Base-by-base conservation (phyloP, 1,140 invertebrate genomes). In the Pteromalus puparum region DNA sequence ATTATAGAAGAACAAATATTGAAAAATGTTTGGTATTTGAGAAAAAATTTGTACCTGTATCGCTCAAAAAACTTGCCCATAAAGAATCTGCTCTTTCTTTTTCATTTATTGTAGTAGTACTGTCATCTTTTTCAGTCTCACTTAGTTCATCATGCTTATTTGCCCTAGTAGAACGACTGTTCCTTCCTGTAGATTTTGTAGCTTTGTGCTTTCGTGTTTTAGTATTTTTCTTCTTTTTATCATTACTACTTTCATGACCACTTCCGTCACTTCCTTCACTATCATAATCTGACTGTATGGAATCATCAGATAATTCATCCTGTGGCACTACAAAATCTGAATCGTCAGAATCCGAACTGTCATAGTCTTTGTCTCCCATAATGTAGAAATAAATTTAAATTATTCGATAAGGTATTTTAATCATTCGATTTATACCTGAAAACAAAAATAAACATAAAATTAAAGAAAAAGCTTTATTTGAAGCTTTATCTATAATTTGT, bases 41-140 rank as follows among this genome's bases (percentile, higher is more conserved):
- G 1, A 61, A 61, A 61, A 48, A 1, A 61, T 6, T 75, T 30
- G 93, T 93, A 90, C 95, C 94, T 81, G 96, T 95, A 89, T 96
- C 95, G 89, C 95, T 95, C 89, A 96, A 94, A 89, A 97, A 97
- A 90, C 95, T 95, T 12, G 96, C 95, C 96, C 96, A 97, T 1
- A 97, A 90, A 86, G 95, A 94, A 89, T 96, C 96, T 81, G 95
- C 95, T 88, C 93, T 93, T 86, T 96, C 95, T 87, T 96, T 96
- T 86, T 96, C 94, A 74, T 94, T 88, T 95, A 95, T 76, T 95
- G 93, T 3, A 65, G 83, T 81, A 65, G 72, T 82, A 84, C 34
- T 53, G 68, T 72, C 73, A 76, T 28, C 68, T 28, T 65, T 76
- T 42, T 80, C 42, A 87, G 82, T 74, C 86, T 42, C 34, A 68